These are phyloP conservation scores for Dioctria linearis DNA, from an alignment of 2,888 invertebrate species.

Conservation along the genomic window DNA sequence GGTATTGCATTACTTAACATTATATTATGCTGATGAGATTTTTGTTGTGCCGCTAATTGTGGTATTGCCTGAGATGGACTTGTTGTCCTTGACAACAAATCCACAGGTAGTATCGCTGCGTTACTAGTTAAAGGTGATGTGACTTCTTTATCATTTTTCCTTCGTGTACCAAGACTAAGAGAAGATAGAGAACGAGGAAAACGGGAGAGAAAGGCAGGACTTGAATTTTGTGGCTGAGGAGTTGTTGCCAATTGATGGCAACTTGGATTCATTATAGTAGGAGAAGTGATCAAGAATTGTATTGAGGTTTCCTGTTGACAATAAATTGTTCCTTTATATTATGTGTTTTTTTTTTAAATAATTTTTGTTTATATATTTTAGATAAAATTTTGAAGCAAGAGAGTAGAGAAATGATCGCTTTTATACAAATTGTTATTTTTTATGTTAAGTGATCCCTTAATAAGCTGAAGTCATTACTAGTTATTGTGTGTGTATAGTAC, in stretches of 20 bases:
- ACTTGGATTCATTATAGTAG: slow-evolving; percentile 64
- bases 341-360: slow-evolving; percentile 16
- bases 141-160: slow-evolving; percentile 70
- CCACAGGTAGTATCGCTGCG: slow-evolving; percentile 50
- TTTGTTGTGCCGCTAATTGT: slow-evolving; percentile 61
- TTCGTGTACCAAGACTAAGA: slow-evolving; percentile 70
- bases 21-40: slow-evolving; percentile 62
- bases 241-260: slow-evolving; percentile 59
- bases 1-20: slow-evolving; percentile 63
- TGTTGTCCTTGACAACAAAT: slow-evolving; percentile 59
- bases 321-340: slow-evolving; percentile 54
- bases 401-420: slow-evolving; percentile 36
- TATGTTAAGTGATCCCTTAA: too few relatives aligned
- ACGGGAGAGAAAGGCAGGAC: slow-evolving; percentile 70
- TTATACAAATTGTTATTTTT: neutral
- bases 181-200: slow-evolving; percentile 71
- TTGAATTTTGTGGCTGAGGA: slow-evolving; percentile 65
- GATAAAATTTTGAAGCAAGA: slow-evolving; percentile 30
- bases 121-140: slow-evolving; percentile 67
- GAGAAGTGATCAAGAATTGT: slow-evolving; percentile 56
- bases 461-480: too few relatives aligned
- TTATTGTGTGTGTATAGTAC: too few relatives aligned
- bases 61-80: slow-evolving; percentile 61
- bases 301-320: slow-evolving; percentile 59
- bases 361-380: slow-evolving; percentile 22